Conservation (phyloP, 2,113 vertebrate genomes). For the Ornithorhynchus anatinus region DNA sequence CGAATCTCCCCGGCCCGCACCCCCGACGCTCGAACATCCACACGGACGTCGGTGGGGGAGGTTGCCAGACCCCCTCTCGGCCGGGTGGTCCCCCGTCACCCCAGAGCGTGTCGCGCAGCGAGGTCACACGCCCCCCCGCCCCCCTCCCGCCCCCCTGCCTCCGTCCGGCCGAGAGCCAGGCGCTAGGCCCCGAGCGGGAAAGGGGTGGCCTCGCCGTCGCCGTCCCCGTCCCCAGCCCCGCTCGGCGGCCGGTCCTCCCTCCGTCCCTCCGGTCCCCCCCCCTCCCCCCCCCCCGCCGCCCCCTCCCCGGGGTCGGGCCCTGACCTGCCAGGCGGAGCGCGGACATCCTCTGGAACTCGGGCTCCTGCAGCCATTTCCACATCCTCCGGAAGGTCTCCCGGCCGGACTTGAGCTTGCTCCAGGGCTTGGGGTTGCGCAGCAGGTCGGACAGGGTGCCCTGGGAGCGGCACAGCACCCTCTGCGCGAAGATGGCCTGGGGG, state of each 20-base stretch:
- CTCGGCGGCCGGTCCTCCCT: too few relatives aligned
- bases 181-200: neutral
- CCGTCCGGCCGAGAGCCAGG: neutral
- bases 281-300: neutral
- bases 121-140: neutral
- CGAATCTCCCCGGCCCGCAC: too few relatives aligned
- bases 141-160: neutral
- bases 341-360: constrained; percentile 98
- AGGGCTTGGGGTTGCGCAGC: constrained; percentile 97
- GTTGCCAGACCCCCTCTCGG: neutral
- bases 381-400: constrained; percentile 98
- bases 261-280: neutral
- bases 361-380: constrained; percentile 99
- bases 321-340: constrained; percentile 99
- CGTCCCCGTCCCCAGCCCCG: too few relatives aligned
- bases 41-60: too few relatives aligned
- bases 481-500: constrained; percentile 98
- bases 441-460: constrained; percentile 98
- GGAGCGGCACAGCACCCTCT: constrained; percentile 97
- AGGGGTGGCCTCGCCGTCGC: too few relatives aligned
- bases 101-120: too few relatives aligned
- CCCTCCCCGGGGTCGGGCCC: constrained; percentile 46
- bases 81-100: too few relatives aligned
- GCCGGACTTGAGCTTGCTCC: constrained; percentile 99
- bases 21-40: too few relatives aligned